Conservation (phyloP, 2,888 invertebrate species). For the Thereva unica region DNA sequence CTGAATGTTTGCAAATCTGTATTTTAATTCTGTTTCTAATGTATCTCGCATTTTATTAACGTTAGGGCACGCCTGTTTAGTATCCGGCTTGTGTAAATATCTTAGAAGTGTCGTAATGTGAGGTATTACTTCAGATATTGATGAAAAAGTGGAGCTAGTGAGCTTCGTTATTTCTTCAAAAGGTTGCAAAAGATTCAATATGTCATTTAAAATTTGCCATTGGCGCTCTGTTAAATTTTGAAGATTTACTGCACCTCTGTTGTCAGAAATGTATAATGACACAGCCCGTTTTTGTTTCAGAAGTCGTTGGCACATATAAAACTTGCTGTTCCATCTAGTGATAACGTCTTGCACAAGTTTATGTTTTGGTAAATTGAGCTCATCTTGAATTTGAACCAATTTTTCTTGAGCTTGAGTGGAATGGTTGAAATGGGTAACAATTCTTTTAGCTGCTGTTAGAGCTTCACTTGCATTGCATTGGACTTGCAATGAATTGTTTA, state of each 20-base stretch:
- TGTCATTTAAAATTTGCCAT: conserved; percentile 38
- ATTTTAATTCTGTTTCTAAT: conserved; percentile 38
- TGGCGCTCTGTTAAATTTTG: conserved; percentile 37
- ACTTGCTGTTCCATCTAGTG: conserved; percentile 37
- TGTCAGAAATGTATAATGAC: conserved; percentile 28
- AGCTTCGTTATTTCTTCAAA: conserved; percentile 46
- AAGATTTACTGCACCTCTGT: conserved; percentile 37
- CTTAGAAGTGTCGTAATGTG: conserved; percentile 40
- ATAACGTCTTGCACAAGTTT: conserved; percentile 41
- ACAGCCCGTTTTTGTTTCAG: conserved; percentile 32
- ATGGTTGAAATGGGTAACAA: conserved; percentile 46
- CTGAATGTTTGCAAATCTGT: conserved; percentile 19
- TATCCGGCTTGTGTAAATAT: conserved; percentile 27
- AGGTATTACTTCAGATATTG: conserved; percentile 45
- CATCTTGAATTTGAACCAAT: conserved; percentile 41
- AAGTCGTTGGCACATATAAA: conserved; percentile 28
- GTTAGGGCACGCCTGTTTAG: background rate
- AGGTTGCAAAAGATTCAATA: conserved; percentile 41
- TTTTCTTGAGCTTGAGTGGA: conserved; percentile 44
- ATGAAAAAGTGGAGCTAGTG: conserved; percentile 42
- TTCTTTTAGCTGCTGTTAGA: too few species aligned
- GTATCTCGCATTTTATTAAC: conserved; percentile 41
- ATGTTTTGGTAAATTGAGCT: conserved; percentile 43
- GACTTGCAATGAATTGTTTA: too few species aligned
- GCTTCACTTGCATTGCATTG: too few species aligned